phyloP scores from a whole-genome alignment of 92 coral and sea anemone genomes.

The Heteractis magnifica region DNA sequence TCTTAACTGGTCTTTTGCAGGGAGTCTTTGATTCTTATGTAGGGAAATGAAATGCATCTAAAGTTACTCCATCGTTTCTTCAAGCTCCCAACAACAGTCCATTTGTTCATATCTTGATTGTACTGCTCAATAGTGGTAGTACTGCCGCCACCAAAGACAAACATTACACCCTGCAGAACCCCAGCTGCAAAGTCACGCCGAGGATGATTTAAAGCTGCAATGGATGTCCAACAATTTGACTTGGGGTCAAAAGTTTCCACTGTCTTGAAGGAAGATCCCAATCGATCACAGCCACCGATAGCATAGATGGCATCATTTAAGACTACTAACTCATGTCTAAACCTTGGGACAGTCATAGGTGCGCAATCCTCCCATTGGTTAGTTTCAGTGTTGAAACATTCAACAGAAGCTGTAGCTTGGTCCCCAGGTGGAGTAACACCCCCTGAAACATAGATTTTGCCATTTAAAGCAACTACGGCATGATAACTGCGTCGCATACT shows the following conservation, averaged over 20 bases:
- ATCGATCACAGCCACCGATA: constrained; percentile 67
- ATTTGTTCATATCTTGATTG: constrained; percentile 52
- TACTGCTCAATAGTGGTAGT: constrained; percentile 65
- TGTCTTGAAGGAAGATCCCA: constrained; percentile 43
- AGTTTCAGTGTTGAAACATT: constrained; percentile 66
- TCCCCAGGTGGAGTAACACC: constrained; percentile 79
- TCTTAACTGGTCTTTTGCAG: not conserved
- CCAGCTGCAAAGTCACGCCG: constrained; percentile 74
- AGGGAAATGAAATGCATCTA: constrained; percentile 64
- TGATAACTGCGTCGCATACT: constrained; percentile 76
- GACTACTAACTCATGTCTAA: constrained; percentile 59
- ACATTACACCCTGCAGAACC: constrained; percentile 61
- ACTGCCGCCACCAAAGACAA: constrained; percentile 74
- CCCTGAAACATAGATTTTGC: constrained; percentile 69
- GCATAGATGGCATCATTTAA: constrained; percentile 48
- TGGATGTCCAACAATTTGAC: constrained; percentile 53
- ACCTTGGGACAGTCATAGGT: constrained; percentile 65
- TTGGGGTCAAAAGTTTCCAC: constrained; percentile 58
- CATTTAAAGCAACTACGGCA: constrained; percentile 55
- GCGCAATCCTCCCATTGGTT: constrained; percentile 63
- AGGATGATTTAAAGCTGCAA: constrained; percentile 55
- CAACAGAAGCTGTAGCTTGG: constrained; percentile 58
- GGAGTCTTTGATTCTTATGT: constrained; percentile 40
- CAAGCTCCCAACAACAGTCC: constrained; percentile 63
- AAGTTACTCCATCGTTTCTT: constrained; percentile 68